Base-by-base conservation (phyloP, 2,113 vertebrate species). In the Lepisosteus osseus region DNA sequence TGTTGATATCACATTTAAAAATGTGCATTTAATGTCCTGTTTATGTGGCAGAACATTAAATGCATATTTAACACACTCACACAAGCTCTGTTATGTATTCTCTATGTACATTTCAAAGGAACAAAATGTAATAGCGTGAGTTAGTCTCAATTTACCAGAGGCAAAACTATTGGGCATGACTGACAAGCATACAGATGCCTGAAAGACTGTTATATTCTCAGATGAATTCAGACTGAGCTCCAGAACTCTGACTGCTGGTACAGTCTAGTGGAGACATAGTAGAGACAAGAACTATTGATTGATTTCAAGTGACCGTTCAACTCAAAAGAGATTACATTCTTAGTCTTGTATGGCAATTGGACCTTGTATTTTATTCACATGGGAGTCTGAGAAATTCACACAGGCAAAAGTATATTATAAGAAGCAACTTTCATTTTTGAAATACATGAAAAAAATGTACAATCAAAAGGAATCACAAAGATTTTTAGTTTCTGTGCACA, bases 131-230 rank as follows among this genome's bases (percentile, higher is more conserved):
- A 45, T 13, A 45, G 41, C 4, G 62, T 66, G 42, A 47, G 64
- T 15, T 66, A 29, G n/a, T 63, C 61, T 63, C 7, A 29, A 15
- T 15, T 15, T 29, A 9, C 63, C 14, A 42, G 11, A 44, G 63
- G 40, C 42, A 67, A 67, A 54, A 8, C 8, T 40, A 9, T 7
- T 13, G 41, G 43, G 29, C 17, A 42, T 68, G 56, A 67, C 12
- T 67, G 71, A 68, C 65, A 67, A 43, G 65, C 72, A 47, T 11
- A 44, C 44, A 51, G 7, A 47, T 8, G 12, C 11, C 43, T 57
- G 55, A 13, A 14, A 73, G 14, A 51, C 14, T 12, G 55, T 51
- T 54, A 45, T 7, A 29, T 3, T 17, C 41, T 42, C 54, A 4
- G 43, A 59, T 57, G 42, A 29, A 59, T 6, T 54, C 44, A 54